Conservation (phyloP, 2,113 vertebrate genomes). For the Cromileptes altivelis region DNA sequence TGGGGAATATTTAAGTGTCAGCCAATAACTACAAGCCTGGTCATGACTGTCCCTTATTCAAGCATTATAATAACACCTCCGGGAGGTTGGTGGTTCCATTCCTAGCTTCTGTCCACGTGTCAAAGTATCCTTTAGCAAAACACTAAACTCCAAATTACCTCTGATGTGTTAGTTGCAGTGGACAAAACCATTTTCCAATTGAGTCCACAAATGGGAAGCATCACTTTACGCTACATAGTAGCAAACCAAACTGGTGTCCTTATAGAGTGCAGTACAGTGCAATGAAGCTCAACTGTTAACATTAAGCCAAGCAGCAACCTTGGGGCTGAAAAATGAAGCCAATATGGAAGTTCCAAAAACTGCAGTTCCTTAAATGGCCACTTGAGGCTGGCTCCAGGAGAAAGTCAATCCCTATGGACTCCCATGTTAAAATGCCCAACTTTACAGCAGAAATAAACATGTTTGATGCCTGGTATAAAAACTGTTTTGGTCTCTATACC, state of each 20-base stretch:
- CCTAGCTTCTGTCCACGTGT: neutral
- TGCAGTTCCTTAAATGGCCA: too few relatives aligned
- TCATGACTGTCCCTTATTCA: neutral
- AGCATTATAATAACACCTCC: neutral
- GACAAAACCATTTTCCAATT: neutral
- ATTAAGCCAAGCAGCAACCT: too few relatives aligned
- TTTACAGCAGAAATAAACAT: too few relatives aligned
- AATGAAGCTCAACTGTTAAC: neutral
- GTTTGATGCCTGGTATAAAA: too few relatives aligned
- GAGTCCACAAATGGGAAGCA: neutral
- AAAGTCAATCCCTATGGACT: too few relatives aligned
- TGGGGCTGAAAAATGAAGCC: too few relatives aligned
- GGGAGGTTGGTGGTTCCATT: neutral
- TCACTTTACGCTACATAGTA: neutral
- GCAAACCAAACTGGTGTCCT: neutral
- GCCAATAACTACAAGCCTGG: neutral
- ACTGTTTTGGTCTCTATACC: too few relatives aligned
- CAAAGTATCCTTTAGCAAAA: constrained; percentile 4
- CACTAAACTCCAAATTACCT: constrained; percentile 29
- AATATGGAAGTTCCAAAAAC: too few relatives aligned
- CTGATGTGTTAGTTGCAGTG: neutral
- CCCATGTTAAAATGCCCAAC: too few relatives aligned
- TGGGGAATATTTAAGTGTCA: neutral
- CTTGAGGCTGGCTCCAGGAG: too few relatives aligned
- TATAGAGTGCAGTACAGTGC: neutral